Conservation (phyloP, 1,140 invertebrate genomes). For the Drosophila quadrilineata region DNA sequence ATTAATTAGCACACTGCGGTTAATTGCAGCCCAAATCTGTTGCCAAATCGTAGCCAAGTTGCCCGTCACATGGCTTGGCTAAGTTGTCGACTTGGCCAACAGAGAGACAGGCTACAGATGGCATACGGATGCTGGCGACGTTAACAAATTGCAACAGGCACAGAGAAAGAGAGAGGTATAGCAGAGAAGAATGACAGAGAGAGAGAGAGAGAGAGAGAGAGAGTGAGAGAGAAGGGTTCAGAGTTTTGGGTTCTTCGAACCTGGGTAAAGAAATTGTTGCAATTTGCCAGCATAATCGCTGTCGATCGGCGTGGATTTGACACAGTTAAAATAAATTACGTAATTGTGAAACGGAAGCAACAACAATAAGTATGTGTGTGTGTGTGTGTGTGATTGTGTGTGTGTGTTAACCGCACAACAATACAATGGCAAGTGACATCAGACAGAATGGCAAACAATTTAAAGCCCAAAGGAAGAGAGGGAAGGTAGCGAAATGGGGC, state of each 20-base stretch:
- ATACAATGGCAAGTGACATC: slow-evolving; percentile 55
- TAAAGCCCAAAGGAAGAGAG: too few species aligned
- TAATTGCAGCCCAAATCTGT: slow-evolving; percentile 76
- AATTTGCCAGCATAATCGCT: slow-evolving; percentile 77
- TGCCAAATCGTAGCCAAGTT: slow-evolving; percentile 55
- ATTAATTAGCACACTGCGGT: slow-evolving; percentile 78
- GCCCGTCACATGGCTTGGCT: slow-evolving; percentile 3
- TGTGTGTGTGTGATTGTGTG: too few species aligned
- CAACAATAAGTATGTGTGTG: slow-evolving; percentile 30
- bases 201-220: too few species aligned
- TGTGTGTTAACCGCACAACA: slow-evolving; percentile 30
- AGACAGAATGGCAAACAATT: slow-evolving; percentile 57
- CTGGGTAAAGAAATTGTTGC: slow-evolving; percentile 60
- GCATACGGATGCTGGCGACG: slow-evolving; percentile 55
- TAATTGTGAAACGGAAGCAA: slow-evolving; percentile 61
- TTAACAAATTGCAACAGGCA: slow-evolving; percentile 67
- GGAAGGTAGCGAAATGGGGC: too few species aligned
- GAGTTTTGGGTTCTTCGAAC: slow-evolving; percentile 15
- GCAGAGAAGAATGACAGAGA: too few species aligned
- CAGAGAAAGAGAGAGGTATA: too few species aligned
- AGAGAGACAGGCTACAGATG: neutral
- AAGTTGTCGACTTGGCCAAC: neutral
- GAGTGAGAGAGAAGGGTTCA: too few species aligned
- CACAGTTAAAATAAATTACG: slow-evolving; percentile 80
- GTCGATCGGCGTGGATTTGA: slow-evolving; percentile 77